phyloP scores from a whole-genome alignment of 2,797 vertebrate genomes.

The Amniataba percoides region DNA sequence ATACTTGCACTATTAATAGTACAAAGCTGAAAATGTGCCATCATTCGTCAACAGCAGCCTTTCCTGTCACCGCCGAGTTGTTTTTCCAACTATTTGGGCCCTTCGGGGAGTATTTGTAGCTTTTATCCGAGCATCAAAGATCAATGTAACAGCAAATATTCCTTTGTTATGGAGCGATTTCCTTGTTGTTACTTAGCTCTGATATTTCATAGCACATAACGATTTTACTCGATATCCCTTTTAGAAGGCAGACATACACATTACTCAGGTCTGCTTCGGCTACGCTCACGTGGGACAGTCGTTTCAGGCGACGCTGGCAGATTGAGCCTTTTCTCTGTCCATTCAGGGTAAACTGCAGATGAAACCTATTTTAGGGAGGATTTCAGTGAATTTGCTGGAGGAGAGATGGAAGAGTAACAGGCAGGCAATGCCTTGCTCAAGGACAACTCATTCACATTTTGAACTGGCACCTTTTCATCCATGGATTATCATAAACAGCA shows the following conservation, averaged over 20 bases:
- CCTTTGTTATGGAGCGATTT: not conserved
- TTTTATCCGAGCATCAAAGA: constrained; percentile 11
- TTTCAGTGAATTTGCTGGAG: too few relatives aligned
- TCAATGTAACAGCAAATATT: constrained; percentile 3
- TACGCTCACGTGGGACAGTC: not conserved
- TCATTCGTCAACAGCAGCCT: not conserved
- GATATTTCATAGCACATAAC: constrained; percentile 1
- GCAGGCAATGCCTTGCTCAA: too few relatives aligned
- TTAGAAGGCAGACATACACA: not conserved
- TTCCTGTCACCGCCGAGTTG: not conserved
- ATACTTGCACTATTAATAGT: not conserved
- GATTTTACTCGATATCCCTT: not conserved
- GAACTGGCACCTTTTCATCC: too few relatives aligned
- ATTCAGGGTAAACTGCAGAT: not conserved
- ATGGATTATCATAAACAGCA: too few relatives aligned
- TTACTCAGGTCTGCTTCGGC: not conserved
- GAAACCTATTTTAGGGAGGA: too few relatives aligned
- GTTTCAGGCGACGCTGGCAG: not conserved
- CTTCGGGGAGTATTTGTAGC: not conserved
- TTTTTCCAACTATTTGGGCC: not conserved
- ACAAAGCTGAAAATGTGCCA: not conserved
- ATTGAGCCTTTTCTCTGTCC: not conserved
- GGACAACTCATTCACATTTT: too few relatives aligned
- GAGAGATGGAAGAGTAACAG: too few relatives aligned
- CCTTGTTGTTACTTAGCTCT: not conserved